Base-by-base conservation (phyloP, 2,888 invertebrate species). In the Eumerus sabulonum region DNA sequence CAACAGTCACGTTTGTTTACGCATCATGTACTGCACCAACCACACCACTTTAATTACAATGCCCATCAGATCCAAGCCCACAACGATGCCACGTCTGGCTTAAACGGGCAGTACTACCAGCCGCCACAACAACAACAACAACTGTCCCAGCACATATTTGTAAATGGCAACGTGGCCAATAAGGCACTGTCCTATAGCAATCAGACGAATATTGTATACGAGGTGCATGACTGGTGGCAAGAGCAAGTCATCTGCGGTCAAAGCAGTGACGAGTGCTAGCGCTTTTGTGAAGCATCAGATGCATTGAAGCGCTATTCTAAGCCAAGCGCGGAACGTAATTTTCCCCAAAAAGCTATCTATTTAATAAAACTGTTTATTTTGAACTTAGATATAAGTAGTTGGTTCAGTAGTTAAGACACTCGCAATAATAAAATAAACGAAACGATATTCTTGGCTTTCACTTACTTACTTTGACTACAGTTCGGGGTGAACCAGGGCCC, bases 181-280 rank as follows among this genome's bases (percentile, higher is more conserved):
- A 88, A 88, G 50, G 76, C 85, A 16, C 42, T 86, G 44, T 84
- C 87, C 0, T 87, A 87, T 42, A 88, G 86, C 63, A 88, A 87
- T 81, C 88, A 89, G 83, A 86, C 86, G 0, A 89, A 88, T 79
- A 85, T 86, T 1, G 91, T 94, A 83, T 91, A 92, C 84, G 96
- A 96, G 89, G 94, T 96, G 68, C 92, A 92, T 84, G 93, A 94
- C 84, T 96, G 96, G 96, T 96, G 96, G 96, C 92, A 92, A 84
- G 93, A 94, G 84, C 95, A 95, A 86, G 90, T 95, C 40, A 90
- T 92, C 38, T 92, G 92, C 84, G 90, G 91, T 16, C 92, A 92
- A 51, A 90, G 91, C 63, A 92, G 92, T 79, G 93, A 92, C 73
- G 93, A 93, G 19, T 56, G 38, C 4, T 82, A 76, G 27, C 27